Evolutionary conservation across 2,113 vertebrate genomes (phyloP), one percentile per base, ranked within the genome.

Genomic region (Crotophaga sulcirostris): DNA sequence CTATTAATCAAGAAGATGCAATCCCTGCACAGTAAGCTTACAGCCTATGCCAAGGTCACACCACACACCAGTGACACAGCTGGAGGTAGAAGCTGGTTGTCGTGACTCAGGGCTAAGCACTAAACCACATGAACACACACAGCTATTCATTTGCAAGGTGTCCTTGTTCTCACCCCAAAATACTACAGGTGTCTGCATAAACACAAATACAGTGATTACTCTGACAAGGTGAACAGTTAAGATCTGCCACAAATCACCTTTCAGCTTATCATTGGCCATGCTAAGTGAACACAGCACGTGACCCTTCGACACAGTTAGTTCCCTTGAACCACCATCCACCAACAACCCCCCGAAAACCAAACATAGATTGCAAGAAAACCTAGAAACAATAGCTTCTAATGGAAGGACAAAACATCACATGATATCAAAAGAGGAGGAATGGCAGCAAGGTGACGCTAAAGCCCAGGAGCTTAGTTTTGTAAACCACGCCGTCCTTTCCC

Each of bases 1-100:
- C 87, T 68, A 69, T 96, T 92, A 89, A 96, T 95, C 95, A 89
- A 73, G 84, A 82, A 87, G 89, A 89, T 85, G 81, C 91, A 79
- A 74, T 67, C 62, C 93, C 68, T 77, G 75, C 58, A 51, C 18
- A 70, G 70, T 87, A 94, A 91, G 89, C 86, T 84, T 60, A 38
- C 51, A 88, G 70, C 33, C 66, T 13, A 4, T 44, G 86, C 89
- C 94, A 94, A 95, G 91, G 95, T 95, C 89, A 93, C 78, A 33
- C 26, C 75, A 40, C 66, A 73, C 16, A 6, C 63, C 2, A 63
- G 82, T 51, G 90, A 96, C 78, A 83, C 75, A 85, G 82, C 70
- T 58, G 75, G 51, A 80, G 64, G 76, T 59, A 95, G 84, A 66
- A 91, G 75, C 63, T 66, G 72, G 63, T 33, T 59, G 47, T 12